Evolutionary conservation across 2,888 invertebrate genomes (phyloP).

Genomic region (Embidobia sp.): DNA sequence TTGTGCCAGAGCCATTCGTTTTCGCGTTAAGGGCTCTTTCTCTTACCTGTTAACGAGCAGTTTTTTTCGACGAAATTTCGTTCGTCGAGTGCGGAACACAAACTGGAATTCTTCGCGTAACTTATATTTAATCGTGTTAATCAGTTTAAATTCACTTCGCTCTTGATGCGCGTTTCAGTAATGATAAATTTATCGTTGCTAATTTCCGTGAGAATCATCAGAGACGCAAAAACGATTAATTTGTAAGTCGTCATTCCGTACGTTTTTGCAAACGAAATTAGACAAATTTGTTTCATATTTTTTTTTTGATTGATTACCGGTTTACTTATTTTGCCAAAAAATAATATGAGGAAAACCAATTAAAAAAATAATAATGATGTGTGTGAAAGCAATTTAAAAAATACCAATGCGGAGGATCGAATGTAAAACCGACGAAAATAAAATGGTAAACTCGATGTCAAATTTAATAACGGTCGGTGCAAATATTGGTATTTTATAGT

Average conservation of each 20-base stretch:
- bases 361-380: too few species aligned
- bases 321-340: too few species aligned
- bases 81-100: slow-evolving; percentile 19
- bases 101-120: slow-evolving; percentile 26
- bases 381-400: too few species aligned
- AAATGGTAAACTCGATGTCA: neutral
- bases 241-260: too few species aligned
- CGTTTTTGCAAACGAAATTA: too few species aligned
- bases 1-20: slow-evolving; percentile 53
- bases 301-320: too few species aligned
- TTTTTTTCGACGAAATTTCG: slow-evolving; percentile 42
- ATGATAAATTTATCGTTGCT: too few species aligned
- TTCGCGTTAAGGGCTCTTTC: slow-evolving; percentile 51
- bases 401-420: too few species aligned
- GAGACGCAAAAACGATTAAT: too few species aligned
- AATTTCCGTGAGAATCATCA: neutral
- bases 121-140: slow-evolving; percentile 29
- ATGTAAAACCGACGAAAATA: too few species aligned
- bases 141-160: slow-evolving; percentile 18
- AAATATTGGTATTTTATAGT: slow-evolving; percentile 19
- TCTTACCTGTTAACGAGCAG: slow-evolving; percentile 48
- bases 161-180: neutral
- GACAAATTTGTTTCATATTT: too few species aligned
- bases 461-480: neutral
- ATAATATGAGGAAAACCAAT: too few species aligned